Conservation (phyloP, 2,888 invertebrate genomes). For the Idaea aversata region DNA sequence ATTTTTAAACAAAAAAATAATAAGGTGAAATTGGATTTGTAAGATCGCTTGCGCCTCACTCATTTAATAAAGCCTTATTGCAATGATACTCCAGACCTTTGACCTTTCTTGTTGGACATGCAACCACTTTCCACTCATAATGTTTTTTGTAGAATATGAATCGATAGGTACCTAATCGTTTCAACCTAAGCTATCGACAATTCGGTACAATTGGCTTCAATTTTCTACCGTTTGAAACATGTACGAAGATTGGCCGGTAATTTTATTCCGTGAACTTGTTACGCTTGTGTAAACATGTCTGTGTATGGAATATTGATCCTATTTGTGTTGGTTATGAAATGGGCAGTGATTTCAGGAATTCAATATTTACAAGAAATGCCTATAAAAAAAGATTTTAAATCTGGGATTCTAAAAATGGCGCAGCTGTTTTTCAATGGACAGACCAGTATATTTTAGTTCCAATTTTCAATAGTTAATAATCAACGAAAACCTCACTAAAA, state of each 20-base stretch:
- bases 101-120: no score
- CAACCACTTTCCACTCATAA: constrained; percentile 16
- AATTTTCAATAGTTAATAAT: no score
- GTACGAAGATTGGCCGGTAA: constrained; percentile 22
- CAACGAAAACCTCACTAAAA: no score
- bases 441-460: no score
- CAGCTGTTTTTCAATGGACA: no score
- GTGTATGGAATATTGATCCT: constrained; percentile 4
- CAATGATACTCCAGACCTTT: no score
- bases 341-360: background rate
- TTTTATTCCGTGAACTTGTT: constrained; percentile 22
- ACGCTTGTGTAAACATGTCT: constrained; percentile 19
- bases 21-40: no score
- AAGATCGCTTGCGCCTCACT: no score
- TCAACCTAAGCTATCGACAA: constrained; percentile 11
- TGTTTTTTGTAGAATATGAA: constrained; percentile 45
- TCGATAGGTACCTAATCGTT: constrained; percentile 22
- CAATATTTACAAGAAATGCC: background rate
- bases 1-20: no score
- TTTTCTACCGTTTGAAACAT: constrained; percentile 16
- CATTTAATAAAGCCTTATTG: no score
- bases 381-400: no score
- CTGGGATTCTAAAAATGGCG: no score
- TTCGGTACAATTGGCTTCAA: constrained; percentile 18
- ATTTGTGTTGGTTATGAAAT: background rate